Base-by-base conservation (phyloP, 2,797 vertebrate species). In the Parauchenoglanis punctatus region DNA sequence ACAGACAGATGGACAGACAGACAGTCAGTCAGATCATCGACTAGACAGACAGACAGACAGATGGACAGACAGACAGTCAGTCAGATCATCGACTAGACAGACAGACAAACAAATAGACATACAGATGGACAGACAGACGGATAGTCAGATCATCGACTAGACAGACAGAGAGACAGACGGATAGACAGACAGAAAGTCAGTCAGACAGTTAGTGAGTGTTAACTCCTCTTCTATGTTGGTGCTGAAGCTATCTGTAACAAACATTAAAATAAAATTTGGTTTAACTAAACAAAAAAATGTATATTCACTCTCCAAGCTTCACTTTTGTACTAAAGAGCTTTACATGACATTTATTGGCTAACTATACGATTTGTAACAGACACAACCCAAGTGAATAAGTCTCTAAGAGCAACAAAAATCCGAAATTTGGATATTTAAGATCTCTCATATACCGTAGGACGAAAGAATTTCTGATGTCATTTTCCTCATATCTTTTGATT, bases 331-430 rank as follows among this genome's bases (percentile, higher is more conserved):
- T 68, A 28, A 86, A 77, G 25, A 77, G 61, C 56, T 61, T 61
- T 40, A 25, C 52, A 58, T 20, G 35, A 78, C 78, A 46, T 81
- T 81, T 81, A 63, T n/a, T 81, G 35, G 63, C 46, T n/a, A 63
- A 44, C 58, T 63, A 11, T 15, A 63, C 46, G 31, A 20, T 23
- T 28, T 61, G 59, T 44, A 70, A 28, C 63, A 58, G 54, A 15
- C 76, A 20, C 18, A 49, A 23, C 13, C 15, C 4, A 49, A 18
- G 25, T 23, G 12, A 70, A 31, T 13, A 46, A 72, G 25, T 28
- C 25, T 40, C 65, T 46, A 59, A 46, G 49, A 7, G 10, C 23
- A 81, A 58, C 7, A 56, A 15, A 15, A n/a, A 58, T 58, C 76
- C 17, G 35, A 80, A 56, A 86, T 54, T 1, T 78, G 52, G 28